phyloP scores from a whole-genome alignment of 2,888 invertebrate species.

The Sarcophaga caerulescens region DNA sequence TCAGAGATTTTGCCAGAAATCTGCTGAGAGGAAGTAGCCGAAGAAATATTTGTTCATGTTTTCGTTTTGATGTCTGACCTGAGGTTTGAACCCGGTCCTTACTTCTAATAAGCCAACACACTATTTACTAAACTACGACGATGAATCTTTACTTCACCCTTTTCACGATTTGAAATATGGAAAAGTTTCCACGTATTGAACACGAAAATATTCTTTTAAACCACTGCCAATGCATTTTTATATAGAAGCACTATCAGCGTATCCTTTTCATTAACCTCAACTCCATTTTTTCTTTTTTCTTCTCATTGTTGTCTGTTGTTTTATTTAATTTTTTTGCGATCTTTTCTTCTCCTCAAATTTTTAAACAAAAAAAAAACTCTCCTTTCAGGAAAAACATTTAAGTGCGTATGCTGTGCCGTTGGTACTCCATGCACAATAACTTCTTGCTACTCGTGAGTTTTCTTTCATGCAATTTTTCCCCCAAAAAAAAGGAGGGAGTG shows the following conservation, averaged over 20 bases:
- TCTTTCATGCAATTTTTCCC: not conserved
- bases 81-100: no score
- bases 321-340: not conserved
- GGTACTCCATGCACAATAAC: conserved; percentile 18
- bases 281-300: conserved; percentile 23
- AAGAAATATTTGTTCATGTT: no score
- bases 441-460: not conserved
- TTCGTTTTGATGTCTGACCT: no score
- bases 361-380: conserved; percentile 36
- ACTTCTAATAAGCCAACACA: no score
- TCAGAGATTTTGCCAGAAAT: no score
- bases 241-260: conserved; percentile 41
- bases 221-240: not conserved
- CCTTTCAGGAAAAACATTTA: conserved; percentile 34
- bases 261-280: conserved; percentile 55
- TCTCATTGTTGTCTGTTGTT: conserved; percentile 20
- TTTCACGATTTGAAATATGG: no score
- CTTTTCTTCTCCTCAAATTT: not conserved
- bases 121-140: no score
- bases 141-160: no score
- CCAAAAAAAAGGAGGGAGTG: not conserved
- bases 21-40: no score
- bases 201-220: not conserved
- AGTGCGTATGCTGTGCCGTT: conserved; percentile 44
- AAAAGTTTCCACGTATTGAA: rapidly evolving